Evolutionary conservation across 2,113 vertebrate genomes (phyloP), one percentile per base, ranked within the genome.

Genomic region (Gymnogyps californianus): DNA sequence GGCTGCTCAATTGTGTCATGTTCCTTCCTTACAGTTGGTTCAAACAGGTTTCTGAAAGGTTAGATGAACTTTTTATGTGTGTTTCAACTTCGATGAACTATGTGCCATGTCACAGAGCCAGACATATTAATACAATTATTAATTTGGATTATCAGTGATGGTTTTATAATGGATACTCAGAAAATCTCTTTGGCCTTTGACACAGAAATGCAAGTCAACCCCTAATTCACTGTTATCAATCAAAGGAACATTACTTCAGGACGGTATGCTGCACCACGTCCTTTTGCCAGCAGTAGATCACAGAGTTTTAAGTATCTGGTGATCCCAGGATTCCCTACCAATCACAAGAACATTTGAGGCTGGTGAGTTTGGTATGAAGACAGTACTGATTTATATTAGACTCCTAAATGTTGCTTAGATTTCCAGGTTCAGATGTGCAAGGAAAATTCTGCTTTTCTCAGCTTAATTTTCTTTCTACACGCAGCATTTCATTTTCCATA

Each of bases 241-340:
- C 38, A 85, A 70, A 91, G 16, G 38, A 79, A 14, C 20, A 44
- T 87, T 79, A 28, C 8, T 38, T 75, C 29, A 69, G 31, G 21
- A 59, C 0, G 5, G 5, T 34, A 44, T 52, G 24, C 1, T 82
- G 24, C 32, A 46, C 24, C 9, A 11, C 15, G 20, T 64, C 14
- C 4, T 58, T 67, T 84, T 32, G 8, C 21, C 22, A 83, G 20
- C 17, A 83, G 40, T 34, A 62, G 25, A 44, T 61, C 24, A 29
- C 1, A 54, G 13, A 80, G 12, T 59, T 89, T 75, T 59, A 75
- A 58, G 8, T 64, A 20, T 11, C 29, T 49, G 4, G 7, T 64
- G 3, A 6, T n/a, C 29, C 4, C 16, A 86, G 67, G 18, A 40
- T 76, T 92, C 20, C 18, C 11, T 42, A 26, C 2, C 0, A 0